Base-by-base conservation (phyloP, 2,888 invertebrate genomes). In the Ditylenchus weischeri region DNA sequence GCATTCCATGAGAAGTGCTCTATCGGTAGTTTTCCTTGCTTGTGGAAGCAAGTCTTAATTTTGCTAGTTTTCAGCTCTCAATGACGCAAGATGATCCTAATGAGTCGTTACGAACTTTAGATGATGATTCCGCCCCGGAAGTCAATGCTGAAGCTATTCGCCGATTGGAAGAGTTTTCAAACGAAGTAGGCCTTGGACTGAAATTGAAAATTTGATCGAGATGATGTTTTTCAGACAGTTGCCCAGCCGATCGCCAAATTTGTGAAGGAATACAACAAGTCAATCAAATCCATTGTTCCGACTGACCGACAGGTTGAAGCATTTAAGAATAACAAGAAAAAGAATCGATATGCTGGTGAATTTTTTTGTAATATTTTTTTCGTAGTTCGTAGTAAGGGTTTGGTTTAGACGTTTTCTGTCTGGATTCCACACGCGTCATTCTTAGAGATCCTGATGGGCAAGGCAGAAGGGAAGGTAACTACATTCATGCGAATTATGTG, bases 401-500 rank as follows among this genome's bases (percentile, higher is more conserved):
- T 38, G 11, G 11, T 23, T 51, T 51, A 51, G 51, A 51, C 51
- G 13, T 51, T 15, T 51, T 21, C 6, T 51, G 51, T 23, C 19
- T 51, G 19, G 51, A 51, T 23, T 51, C 51, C 19, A 51, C 51
- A 21, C 19, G 51, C 8, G 51, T 51, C 8, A 15, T 51, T 21
- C 51, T 51, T 7, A 21, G 51, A n/a, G 51, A 13, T 51, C 19
- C 19, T 51, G 51, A 51, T 51, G 51, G 51, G 19, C 23, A n/a
- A 51, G 51, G 6, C 19, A n/a, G 51, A 23, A n/a, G 19, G 13
- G 23, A 77, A 5, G 69, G 69, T 54, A 79, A 80, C 60, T 79
- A 79, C 70, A 80, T 80, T 62, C 79, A 80, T 67, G 80, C 80
- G 0, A 77, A 73, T 65, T 75, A 74, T 62, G 75, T 81, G 10